phyloP scores from a whole-genome alignment of 1,140 invertebrate genomes.

The Oppia nitens region DNA sequence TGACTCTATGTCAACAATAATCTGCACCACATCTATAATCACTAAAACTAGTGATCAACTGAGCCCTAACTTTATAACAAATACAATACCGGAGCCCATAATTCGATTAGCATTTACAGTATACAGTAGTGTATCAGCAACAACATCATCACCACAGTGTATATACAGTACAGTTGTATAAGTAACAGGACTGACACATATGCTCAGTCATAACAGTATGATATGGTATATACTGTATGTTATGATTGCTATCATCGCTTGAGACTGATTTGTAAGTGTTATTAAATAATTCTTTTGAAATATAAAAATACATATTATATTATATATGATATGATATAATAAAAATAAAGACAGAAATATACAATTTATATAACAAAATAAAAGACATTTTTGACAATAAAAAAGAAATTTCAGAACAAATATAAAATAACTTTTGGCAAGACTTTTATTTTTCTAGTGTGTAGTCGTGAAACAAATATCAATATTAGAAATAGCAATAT shows the following conservation, averaged over 20 bases:
- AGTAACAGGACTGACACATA: not conserved
- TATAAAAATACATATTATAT: too few species aligned
- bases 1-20: not conserved
- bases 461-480: not conserved
- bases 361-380: not conserved
- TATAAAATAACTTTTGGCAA: not conserved
- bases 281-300: too few species aligned
- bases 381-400: not conserved
- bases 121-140: too few species aligned
- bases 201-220: not conserved
- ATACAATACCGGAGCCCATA: too few species aligned
- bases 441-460: too few species aligned
- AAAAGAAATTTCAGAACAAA: not conserved
- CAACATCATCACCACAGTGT: too few species aligned
- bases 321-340: not conserved
- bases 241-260: too few species aligned
- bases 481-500: not conserved
- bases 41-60: too few species aligned
- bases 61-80: not conserved
- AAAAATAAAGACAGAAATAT: not conserved
- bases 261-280: too few species aligned
- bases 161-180: too few species aligned
- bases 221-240: too few species aligned
- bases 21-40: too few species aligned
- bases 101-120: not conserved